phyloP scores from a whole-genome alignment of 2,113 vertebrate species.

The Ophiodon elongatus region DNA sequence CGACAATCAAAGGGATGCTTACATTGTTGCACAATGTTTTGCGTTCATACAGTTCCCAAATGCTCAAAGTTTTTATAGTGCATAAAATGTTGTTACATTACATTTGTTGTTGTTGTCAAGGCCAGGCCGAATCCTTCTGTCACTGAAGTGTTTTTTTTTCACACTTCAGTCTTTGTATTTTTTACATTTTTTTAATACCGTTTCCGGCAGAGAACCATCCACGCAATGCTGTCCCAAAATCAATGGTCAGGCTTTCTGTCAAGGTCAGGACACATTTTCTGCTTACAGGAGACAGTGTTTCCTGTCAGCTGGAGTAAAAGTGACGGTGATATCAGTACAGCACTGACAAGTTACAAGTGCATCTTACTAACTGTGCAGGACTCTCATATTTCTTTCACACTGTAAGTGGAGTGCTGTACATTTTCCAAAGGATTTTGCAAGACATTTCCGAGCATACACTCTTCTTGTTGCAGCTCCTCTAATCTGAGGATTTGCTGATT shows the following conservation, averaged over 20 bases:
- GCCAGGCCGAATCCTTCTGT: neutral
- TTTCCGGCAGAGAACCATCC: conserved; percentile 37
- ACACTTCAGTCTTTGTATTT: neutral
- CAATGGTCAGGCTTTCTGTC: conserved; percentile 51
- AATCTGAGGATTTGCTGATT: neutral
- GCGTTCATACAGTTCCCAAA: neutral
- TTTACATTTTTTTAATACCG: conserved; percentile 34
- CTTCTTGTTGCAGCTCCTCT: neutral
- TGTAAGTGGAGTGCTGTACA: neutral
- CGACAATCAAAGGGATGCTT: neutral
- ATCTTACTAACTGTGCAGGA: conserved; percentile 17
- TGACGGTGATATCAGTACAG: conserved; percentile 25
- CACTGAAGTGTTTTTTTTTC: neutral
- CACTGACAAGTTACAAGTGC: conserved; percentile 38
- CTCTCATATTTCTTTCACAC: neutral
- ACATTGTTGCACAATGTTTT: conserved; percentile 16
- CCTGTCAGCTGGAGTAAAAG: conserved; percentile 56
- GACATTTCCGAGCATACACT: neutral
- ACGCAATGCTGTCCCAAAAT: conserved; percentile 42
- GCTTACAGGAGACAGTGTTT: conserved; percentile 48
- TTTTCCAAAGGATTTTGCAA: neutral
- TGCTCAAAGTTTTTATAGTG: neutral
- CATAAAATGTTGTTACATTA: neutral
- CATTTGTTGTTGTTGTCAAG: conserved; percentile 4
- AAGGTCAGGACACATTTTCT: conserved; percentile 62